A percentile compares a stretch with the other conserved stretches of the same genome.
Evolutionary conservation across 2,797 vertebrate species (phyloP).

Genomic region (Sylvia borin): DNA sequence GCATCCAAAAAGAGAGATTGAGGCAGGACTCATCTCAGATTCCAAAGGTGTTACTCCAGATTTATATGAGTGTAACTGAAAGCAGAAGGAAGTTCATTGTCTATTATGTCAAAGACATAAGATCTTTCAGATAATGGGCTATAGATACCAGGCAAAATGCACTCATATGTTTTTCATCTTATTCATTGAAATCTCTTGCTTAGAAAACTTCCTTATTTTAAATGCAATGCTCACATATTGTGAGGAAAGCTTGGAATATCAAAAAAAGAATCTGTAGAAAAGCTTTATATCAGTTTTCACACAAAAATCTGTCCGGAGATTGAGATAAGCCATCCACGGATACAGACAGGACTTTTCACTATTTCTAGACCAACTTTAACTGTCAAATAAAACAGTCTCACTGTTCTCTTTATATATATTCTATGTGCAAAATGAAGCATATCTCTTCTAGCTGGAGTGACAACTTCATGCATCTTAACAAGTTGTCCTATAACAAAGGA

Average conservation of each 20-base stretch:
- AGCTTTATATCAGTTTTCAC: not conserved
- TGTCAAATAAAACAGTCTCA: not conserved
- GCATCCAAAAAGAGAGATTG: not conserved
- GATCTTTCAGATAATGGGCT: not conserved
- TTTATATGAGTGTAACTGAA: constrained; percentile 1
- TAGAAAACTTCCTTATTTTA: not conserved
- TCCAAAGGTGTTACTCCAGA: constrained; percentile 48
- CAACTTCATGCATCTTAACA: not conserved
- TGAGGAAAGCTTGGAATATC: not conserved
- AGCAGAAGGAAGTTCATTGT: constrained; percentile 20
- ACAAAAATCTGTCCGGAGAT: not conserved
- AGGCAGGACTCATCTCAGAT: constrained; percentile 25
- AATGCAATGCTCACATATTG: not conserved
- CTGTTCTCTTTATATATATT: not conserved
- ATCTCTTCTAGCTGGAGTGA: not conserved
- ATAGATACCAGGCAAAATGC: not conserved
- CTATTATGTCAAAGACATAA: not conserved
- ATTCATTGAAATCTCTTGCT: not conserved
- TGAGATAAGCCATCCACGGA: not conserved
- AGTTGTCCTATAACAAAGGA: not conserved
- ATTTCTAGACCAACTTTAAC: not conserved
- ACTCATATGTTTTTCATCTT: not conserved
- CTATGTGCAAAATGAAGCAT: not conserved
- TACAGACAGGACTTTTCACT: not conserved
- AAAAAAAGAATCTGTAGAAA: not conserved